Conservation (phyloP, 1,140 invertebrate genomes). For the Chelonus insularis region DNA sequence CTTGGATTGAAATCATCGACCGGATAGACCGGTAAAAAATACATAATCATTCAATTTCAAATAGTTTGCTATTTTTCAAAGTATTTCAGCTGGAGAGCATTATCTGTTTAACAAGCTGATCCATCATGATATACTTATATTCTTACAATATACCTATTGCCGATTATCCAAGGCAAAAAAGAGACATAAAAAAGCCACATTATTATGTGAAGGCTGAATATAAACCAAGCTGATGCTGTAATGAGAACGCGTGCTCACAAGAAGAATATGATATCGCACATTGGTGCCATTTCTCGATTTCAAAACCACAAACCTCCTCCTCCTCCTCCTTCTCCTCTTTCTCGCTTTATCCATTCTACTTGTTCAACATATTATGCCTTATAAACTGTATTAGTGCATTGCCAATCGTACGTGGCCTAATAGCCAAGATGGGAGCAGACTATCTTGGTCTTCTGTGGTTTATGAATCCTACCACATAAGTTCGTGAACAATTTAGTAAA, state of each 20-base stretch:
- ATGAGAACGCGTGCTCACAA: slow-evolving; percentile 27
- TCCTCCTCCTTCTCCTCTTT: neutral
- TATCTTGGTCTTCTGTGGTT: slow-evolving; percentile 23
- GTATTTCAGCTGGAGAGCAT: neutral
- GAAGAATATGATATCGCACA: slow-evolving; percentile 38
- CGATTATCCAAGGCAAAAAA: neutral
- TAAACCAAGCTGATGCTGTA: slow-evolving; percentile 10
- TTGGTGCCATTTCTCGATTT: slow-evolving; percentile 36
- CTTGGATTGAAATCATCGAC: neutral
- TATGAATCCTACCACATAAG: slow-evolving; percentile 12
- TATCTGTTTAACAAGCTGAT: slow-evolving; percentile 2
- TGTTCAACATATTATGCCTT: neutral
- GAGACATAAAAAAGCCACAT: neutral
- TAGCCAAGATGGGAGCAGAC: slow-evolving; percentile 31
- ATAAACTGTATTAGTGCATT: neutral
- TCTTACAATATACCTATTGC: neutral
- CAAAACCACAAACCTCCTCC: slow-evolving; percentile 39
- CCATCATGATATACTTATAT: neutral
- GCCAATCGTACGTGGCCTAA: slow-evolving; percentile 33
- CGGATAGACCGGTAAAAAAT: neutral
- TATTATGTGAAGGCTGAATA: slow-evolving; percentile 14
- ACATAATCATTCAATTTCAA: neutral
- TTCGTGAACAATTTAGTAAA: slow-evolving; percentile 24
- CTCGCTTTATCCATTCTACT: neutral
- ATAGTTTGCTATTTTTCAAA: neutral